phyloP scores from a whole-genome alignment of 1,140 invertebrate genomes.

The Fopius arisanus region DNA sequence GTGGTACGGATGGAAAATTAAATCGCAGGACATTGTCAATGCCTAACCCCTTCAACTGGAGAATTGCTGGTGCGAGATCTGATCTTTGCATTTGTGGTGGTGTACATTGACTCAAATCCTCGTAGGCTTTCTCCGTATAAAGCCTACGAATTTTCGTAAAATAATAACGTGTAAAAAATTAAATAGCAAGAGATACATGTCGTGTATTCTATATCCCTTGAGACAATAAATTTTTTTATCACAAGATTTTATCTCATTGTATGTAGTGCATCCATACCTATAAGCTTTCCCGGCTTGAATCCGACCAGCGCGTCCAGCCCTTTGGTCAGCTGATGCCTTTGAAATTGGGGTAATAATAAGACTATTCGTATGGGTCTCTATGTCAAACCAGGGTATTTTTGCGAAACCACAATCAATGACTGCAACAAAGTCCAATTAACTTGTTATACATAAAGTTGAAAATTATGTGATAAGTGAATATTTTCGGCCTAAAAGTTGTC shows the following conservation, averaged over 20 bases:
- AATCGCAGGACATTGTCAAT: slow-evolving; percentile 90
- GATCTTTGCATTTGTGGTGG: slow-evolving; percentile 94
- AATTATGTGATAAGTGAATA: too few species aligned
- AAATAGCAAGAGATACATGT: too few species aligned
- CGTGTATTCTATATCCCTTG: too few species aligned
- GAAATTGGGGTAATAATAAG: slow-evolving; percentile 87
- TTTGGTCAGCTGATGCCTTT: slow-evolving; percentile 88
- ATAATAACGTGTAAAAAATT: too few species aligned
- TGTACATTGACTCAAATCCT: slow-evolving; percentile 74
- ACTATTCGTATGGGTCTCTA: slow-evolving; percentile 83
- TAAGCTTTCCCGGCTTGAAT: slow-evolving; percentile 84
- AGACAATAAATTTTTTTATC: too few species aligned
- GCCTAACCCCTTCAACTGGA: slow-evolving; percentile 95
- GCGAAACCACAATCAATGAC: slow-evolving; percentile 97
- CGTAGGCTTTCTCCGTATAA: slow-evolving; percentile 81
- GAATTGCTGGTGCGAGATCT: slow-evolving; percentile 83
- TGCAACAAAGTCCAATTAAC: slow-evolving; percentile 59
- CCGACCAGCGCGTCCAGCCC: slow-evolving; percentile 91
- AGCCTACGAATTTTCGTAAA: slow-evolving; percentile 62
- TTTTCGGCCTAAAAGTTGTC: too few species aligned
- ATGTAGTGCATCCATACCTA: too few species aligned
- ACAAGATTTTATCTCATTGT: too few species aligned
- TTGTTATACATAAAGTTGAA: slow-evolving; percentile 3
- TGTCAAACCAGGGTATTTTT: slow-evolving; percentile 93
- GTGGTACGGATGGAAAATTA: slow-evolving; percentile 87